Evolutionary conservation across 1,140 invertebrate genomes (phyloP), one percentile per base, ranked within the genome.

Genomic region (Forficula auricularia): DNA sequence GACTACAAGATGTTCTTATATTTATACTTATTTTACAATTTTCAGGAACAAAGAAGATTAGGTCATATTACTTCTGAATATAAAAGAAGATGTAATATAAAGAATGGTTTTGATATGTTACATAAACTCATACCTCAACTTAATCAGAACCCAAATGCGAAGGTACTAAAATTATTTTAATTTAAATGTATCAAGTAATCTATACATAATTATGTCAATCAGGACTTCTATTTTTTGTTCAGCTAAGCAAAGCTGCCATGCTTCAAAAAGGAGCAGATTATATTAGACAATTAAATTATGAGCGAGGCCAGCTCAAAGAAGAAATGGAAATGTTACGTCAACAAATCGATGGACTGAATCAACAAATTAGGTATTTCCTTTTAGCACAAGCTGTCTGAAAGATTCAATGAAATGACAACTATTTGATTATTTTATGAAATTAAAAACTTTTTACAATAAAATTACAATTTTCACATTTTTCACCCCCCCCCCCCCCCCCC

Each of bases 61-160:
- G 81, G 86, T 19, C 94, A 98, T 61, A 86, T 95, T 46, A 91
- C 96, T 60, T 90, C 94, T 0, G 95, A 99, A 59, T 92, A 98
- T 65, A 98, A 98, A 60, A 72, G 95, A 22, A 72, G 94, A 31
- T 92, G 87, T 57, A 96, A 95, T 57, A 95, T 97, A 49, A 97
- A 97, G 68, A 91, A 85, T 65, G 91, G 92, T 18, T 97, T 97
- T 63, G 91, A 98, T 61, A 82, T 81, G 57, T 67, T 98, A 42
- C 85, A 94, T 60, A 78, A 77, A 44, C 68, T 98, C n/a, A 89
- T 97, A 56, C 92, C 92, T 13, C 81, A 86, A 47, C 69, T 96
- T 10, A 83, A 76, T 61, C 77, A 85, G 52, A 94, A 88, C 65
- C 82, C 88, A 3, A 88, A 82, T 57, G 74, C 82, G 1, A 96